phyloP scores from a whole-genome alignment of 2,113 vertebrate genomes.

The Cisticola juncidis region DNA sequence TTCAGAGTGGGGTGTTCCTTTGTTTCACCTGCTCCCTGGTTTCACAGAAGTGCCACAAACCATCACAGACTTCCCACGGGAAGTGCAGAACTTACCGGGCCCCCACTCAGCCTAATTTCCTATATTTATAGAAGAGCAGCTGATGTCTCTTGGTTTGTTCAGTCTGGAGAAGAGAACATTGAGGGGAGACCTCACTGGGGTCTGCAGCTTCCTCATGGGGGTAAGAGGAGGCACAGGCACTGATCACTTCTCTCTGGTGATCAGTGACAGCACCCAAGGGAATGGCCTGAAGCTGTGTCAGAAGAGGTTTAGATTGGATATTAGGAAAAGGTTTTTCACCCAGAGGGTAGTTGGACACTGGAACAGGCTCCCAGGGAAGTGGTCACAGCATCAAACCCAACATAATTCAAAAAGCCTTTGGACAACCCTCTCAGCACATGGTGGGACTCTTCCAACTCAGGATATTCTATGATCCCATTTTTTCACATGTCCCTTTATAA shows the following conservation, averaged over 20 bases:
- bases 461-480: neutral
- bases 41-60: neutral
- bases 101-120: neutral
- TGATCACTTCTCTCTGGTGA: neutral
- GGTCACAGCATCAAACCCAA: neutral
- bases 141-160: neutral
- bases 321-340: neutral
- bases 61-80: neutral
- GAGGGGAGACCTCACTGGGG: neutral
- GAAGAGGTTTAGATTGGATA: neutral
- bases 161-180: neutral
- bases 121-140: neutral
- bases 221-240: neutral
- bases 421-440: neutral
- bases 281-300: neutral
- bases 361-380: neutral
- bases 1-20: neutral
- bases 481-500: neutral
- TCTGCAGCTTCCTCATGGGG: rapidly evolving
- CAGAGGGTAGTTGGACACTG: neutral
- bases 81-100: neutral
- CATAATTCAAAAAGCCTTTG: neutral
- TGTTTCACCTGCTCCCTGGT: neutral
- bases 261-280: neutral
- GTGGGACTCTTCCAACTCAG: neutral